These are phyloP conservation scores for Pelecanus crispus DNA, from an alignment of 2,113 vertebrate species.

Conservation along the genomic window DNA sequence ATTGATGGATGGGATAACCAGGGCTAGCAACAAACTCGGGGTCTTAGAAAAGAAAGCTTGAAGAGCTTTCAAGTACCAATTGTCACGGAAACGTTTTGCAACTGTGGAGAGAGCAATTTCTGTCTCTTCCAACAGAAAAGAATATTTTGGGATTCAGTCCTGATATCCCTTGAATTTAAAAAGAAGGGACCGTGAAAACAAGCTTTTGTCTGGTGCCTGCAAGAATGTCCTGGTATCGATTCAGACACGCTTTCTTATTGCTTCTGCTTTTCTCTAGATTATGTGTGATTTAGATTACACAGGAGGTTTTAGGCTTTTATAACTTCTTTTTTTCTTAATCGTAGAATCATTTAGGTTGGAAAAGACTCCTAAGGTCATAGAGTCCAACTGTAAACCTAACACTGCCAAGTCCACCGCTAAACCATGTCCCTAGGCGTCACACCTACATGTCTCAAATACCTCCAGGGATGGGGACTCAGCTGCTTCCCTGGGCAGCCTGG, in stretches of 20 bases:
- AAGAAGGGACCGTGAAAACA: neutral
- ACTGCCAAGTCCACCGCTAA: neutral
- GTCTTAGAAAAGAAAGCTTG: neutral
- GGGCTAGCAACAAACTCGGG: neutral
- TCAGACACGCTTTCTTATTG: neutral
- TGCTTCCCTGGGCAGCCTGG: neutral
- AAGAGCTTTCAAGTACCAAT: neutral
- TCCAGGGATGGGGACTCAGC: neutral
- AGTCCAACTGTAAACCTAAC: neutral
- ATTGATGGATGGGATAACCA: neutral
- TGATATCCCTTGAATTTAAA: neutral
- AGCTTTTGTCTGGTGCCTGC: neutral
- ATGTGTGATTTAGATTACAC: neutral
- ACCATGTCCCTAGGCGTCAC: neutral
- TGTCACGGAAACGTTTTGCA: neutral
- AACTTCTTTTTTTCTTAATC: neutral
- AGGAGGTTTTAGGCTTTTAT: neutral
- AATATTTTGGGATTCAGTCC: neutral
- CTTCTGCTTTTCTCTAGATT: neutral
- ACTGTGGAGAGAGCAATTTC: neutral
- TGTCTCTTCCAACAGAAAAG: neutral
- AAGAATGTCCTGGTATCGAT: neutral
- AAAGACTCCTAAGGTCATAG: neutral
- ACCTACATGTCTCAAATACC: fast-evolving
- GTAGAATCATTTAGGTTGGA: neutral